These are phyloP conservation scores for Vidua chalybeata DNA, from an alignment of 2,113 vertebrate species.

Conservation along the genomic window DNA sequence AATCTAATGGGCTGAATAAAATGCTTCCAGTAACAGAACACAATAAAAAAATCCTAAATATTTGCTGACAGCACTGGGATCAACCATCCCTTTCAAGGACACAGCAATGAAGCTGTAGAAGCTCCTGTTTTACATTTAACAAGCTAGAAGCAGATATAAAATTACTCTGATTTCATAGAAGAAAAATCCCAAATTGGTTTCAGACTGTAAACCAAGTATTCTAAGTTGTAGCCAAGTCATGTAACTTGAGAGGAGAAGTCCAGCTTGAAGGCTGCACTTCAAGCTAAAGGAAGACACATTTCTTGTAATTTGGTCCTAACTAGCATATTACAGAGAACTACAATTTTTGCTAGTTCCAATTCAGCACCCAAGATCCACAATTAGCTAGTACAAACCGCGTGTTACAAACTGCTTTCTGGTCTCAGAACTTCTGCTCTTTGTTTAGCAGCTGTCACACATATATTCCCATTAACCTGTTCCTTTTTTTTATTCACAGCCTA, in stretches of 20 bases:
- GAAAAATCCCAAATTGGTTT: not conserved
- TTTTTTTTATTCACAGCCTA: not conserved
- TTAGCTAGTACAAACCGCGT: not conserved
- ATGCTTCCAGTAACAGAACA: not conserved
- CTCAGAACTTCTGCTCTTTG: not conserved
- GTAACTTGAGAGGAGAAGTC: not conserved
- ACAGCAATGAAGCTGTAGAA: not conserved
- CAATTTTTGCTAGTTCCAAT: not conserved
- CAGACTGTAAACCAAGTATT: not conserved
- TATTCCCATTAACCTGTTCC: not conserved
- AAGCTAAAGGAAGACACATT: not conserved
- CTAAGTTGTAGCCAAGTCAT: not conserved
- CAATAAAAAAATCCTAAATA: not conserved
- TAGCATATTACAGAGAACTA: not conserved
- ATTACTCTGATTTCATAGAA: not conserved
- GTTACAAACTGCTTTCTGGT: not conserved
- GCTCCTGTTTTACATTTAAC: not conserved
- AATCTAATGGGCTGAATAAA: not conserved
- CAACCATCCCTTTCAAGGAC: not conserved
- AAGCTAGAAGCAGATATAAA: not conserved
- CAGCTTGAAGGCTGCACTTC: not conserved
- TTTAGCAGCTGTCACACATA: not conserved
- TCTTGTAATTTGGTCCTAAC: not conserved
- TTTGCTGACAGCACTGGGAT: not conserved
- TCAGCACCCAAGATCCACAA: not conserved